These are phyloP conservation scores for Myiothlypis coronata DNA, from an alignment of 2,797 vertebrate species.

Conservation along the genomic window DNA sequence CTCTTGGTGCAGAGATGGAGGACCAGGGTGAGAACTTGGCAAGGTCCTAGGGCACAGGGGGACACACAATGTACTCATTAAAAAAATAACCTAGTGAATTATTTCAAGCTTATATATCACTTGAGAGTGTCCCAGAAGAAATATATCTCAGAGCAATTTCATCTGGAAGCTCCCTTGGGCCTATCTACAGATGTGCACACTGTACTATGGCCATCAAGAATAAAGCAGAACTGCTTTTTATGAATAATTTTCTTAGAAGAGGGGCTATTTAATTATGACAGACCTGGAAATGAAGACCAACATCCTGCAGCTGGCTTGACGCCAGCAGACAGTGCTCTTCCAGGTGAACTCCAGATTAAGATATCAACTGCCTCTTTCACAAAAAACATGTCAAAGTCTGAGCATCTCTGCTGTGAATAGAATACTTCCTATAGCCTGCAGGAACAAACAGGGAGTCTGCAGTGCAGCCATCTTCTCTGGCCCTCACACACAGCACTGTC, in stretches of 20 bases:
- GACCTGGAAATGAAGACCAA: neutral
- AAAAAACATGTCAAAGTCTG: neutral
- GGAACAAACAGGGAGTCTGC: neutral
- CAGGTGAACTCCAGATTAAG: neutral
- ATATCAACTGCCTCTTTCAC: neutral
- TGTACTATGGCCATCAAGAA: neutral
- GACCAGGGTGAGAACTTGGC: neutral
- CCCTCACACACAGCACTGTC: neutral
- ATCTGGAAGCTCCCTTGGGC: neutral
- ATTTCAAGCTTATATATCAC: neutral
- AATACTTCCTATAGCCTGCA: neutral
- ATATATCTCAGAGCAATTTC: neutral
- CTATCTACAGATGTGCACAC: neutral
- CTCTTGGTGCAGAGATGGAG: neutral
- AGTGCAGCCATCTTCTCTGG: neutral
- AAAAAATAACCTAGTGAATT: neutral
- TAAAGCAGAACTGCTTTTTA: neutral
- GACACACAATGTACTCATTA: neutral
- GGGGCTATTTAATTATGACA: neutral
- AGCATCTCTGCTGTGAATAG: neutral
- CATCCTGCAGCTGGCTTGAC: neutral
- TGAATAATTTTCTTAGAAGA: neutral
- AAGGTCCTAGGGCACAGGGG: rapidly evolving
- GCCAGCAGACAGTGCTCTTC: neutral
- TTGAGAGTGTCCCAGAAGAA: neutral